These are phyloP conservation scores for Lasiommata megera DNA, from an alignment of 2,888 invertebrate genomes.

Conservation along the genomic window DNA sequence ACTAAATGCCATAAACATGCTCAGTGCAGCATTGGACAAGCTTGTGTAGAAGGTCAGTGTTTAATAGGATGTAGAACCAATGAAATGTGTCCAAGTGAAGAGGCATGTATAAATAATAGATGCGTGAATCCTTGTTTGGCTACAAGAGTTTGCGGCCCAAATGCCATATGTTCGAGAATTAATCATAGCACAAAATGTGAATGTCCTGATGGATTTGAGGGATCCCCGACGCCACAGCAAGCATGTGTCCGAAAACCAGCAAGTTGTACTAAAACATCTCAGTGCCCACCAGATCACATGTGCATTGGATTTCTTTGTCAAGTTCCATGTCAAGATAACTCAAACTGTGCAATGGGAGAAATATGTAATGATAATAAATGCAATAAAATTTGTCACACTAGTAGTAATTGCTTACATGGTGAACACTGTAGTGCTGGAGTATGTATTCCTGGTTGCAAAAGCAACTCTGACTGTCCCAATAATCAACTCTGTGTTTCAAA, in stretches of 20 bases:
- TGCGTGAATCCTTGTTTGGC: conserved; percentile 91
- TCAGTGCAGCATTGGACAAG: conserved; percentile 90
- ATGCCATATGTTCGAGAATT: conserved; percentile 88
- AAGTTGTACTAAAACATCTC: conserved; percentile 83
- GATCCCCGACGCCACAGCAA: conserved; percentile 92
- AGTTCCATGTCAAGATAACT: conserved; percentile 87
- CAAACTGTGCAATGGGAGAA: conserved; percentile 91
- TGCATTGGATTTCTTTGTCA: conserved; percentile 90
- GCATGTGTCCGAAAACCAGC: conserved; percentile 93
- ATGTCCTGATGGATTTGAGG: conserved; percentile 92
- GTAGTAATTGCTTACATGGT: conserved; percentile 94
- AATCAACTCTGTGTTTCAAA: conserved; percentile 89
- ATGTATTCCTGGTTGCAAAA: conserved; percentile 91
- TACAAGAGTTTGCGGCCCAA: conserved; percentile 90
- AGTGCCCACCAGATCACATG: conserved; percentile 89
- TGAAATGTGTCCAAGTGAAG: conserved; percentile 87
- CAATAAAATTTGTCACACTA: conserved; percentile 92
- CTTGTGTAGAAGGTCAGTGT: conserved; percentile 90
- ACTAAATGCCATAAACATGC: conserved; percentile 90
- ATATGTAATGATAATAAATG: conserved; percentile 90
- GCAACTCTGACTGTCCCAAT: conserved; percentile 89
- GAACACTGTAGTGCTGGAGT: conserved; percentile 92
- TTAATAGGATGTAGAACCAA: conserved; percentile 92
- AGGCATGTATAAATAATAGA: conserved; percentile 92
- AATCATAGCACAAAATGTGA: conserved; percentile 89